These are phyloP conservation scores for Dermolepida albohirtum DNA, from an alignment of 2,888 invertebrate species.

Conservation along the genomic window DNA sequence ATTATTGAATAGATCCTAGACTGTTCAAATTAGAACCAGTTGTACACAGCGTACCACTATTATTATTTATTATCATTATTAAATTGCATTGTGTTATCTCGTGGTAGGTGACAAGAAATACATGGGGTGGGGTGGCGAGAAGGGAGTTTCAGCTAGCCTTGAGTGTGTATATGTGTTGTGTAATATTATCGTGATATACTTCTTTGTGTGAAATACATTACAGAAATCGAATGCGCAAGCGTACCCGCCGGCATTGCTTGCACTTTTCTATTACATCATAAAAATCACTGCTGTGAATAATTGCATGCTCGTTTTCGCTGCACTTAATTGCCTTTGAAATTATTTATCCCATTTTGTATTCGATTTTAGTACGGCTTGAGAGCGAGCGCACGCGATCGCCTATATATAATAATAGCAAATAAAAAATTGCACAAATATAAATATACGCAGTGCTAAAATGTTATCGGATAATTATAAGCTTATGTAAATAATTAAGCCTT, in stretches of 20 bases:
- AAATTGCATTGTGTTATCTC: constrained; percentile 3
- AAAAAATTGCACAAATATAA: too few relatives aligned
- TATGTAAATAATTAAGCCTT: too few relatives aligned
- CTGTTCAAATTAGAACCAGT: not conserved
- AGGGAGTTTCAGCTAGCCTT: constrained; percentile 4
- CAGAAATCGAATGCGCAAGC: constrained; percentile 38
- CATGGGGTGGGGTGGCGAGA: not conserved
- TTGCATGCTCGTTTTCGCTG: constrained; percentile 42
- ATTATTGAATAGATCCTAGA: too few relatives aligned
- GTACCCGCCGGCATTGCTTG: constrained; percentile 39
- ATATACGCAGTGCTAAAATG: not conserved
- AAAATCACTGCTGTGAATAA: constrained; percentile 47
- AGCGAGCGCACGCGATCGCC: too few relatives aligned
- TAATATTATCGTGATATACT: constrained; percentile 44
- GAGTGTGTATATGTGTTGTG: not conserved
- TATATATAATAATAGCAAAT: too few relatives aligned
- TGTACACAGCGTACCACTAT: not conserved
- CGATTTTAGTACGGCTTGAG: too few relatives aligned
- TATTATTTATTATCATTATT: constrained; percentile 2
- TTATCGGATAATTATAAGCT: too few relatives aligned
- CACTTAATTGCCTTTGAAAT: constrained; percentile 46
- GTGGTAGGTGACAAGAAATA: too few relatives aligned
- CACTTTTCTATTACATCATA: constrained; percentile 49
- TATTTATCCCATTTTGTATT: constrained; percentile 1
- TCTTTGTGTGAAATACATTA: constrained; percentile 43